Evolutionary conservation across 1,140 invertebrate genomes (phyloP), one percentile per base, ranked within the genome.

Genomic region (Drosophila melanogaster): DNA sequence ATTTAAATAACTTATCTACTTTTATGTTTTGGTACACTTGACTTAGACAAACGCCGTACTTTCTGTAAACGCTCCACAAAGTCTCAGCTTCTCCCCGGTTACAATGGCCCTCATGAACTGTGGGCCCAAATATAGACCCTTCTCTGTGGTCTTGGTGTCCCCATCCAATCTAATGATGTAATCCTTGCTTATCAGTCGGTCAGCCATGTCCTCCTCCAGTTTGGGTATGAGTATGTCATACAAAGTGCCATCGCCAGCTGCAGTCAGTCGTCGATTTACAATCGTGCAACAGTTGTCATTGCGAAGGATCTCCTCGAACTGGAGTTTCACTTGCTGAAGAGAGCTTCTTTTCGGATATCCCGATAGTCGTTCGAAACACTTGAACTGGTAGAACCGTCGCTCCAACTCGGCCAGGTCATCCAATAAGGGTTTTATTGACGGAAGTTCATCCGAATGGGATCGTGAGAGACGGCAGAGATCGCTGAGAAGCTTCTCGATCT

Each of bases 31-130:
- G 17, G 2, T 40, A 43, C 7, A 19, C 11, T 11, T 44, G 40
- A 12, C 17, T 58, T 79, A 90, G 43, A 91, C 64, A 71, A 92
- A 91, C 10, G 84, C 84, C 4, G 91, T 92, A 46, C 90, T 92
- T 26, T 92, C 90, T 0, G 91, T 91, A 43, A 92, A 92, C 2
- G 91, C 92, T 2, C 91, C 92, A 62, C 92, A 92, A 0, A 92
- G 64, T 40, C 91, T 74, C 15, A 92, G 50, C 19, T 91, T 85
- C 12, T 92, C 81, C 8, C 81, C 87, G 0, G 77, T 87, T 0
- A 92, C 74, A 58, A 92, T 91, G 0, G 87, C 91, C 15, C 92
- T 62, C 61, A 92, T 78, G 46, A 92, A 92, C 41, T 92, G 92
- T 7, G 92, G 92, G 0, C 91, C 90, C 49, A 79, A n/a, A 22